Base-by-base conservation (phyloP, 2,113 vertebrate species). In the Mus pahari region DNA sequence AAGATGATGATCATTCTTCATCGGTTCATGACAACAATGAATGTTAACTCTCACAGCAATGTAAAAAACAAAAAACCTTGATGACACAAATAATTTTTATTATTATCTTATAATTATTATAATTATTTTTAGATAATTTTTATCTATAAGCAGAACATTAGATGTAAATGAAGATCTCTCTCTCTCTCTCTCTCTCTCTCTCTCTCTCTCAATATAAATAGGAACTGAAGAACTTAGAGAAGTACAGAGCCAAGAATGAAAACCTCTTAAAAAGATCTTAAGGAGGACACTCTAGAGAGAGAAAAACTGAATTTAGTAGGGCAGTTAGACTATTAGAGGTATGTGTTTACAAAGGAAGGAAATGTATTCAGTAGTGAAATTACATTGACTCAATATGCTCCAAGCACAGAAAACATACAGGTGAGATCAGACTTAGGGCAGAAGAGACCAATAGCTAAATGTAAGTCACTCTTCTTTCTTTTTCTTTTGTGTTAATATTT, bases 401-500 rank as follows among this genome's bases (percentile, higher is more conserved):
- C 64, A 91, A 74, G 3, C 39, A 26, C 16, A 39, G 60, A 71
- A 81, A 74, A 79, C 31, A 7, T 26, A 10, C 60, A 36, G 62
- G 11, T 87, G 36, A 45, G 28, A n/a, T 53, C 70, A 90, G 64
- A 75, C 14, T 81, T 90, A 39, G 62, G 73, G 3, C n/a, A 36
- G 73, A 62, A 36, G 17, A n/a, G 79, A 68, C 71, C 53, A 74
- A 16, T 91, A n/a, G n/a, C 22, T 79, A 45, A 95, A 83, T 53
- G 3, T 39, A 13, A 60, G 75, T 71, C 77, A n/a, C 4, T 60
- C 89, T 50, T 68, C 68, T 68, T 8, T 86, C 22, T 70, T 28
- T 16, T 93, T 60, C 45, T 42, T 96, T 24, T 93, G n/a, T 53
- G 70, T 60, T 74, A 71, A 55, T 71, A 8, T 96, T 94, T 91